Conservation (phyloP, 1,140 invertebrate species). For the Heliconius himera region DNA sequence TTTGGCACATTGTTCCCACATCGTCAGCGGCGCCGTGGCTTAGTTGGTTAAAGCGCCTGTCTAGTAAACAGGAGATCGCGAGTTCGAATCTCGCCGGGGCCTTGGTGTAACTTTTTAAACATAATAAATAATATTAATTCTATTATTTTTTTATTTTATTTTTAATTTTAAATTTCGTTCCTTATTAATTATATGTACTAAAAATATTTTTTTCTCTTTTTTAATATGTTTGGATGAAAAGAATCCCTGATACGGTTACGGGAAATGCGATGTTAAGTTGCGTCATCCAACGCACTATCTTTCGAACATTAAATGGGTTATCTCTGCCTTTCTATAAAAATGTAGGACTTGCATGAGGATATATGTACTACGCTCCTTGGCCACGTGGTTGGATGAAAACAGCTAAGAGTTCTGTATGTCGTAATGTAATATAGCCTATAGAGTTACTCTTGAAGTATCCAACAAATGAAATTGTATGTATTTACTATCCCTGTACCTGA, state of each 20-base stretch:
- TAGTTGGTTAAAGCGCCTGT: constrained; percentile 71
- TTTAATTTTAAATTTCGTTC: background rate
- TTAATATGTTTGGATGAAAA: no score
- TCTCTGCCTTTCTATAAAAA: background rate
- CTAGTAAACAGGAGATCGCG: constrained; percentile 79
- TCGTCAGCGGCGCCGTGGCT: constrained; percentile 53
- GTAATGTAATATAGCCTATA: no score
- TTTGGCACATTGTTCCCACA: background rate
- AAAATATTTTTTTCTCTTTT: no score
- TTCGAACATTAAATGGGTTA: background rate
- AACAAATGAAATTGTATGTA: no score
- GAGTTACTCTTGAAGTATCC: no score
- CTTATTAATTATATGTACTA: no score
- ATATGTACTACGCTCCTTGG: no score
- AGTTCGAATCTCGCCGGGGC: constrained; percentile 75
- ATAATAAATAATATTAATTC: background rate
- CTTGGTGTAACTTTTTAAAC: constrained; percentile 28
- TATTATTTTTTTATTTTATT: background rate
- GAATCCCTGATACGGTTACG: background rate
- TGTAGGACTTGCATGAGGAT: no score
- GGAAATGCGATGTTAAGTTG: background rate
- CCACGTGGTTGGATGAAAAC: no score
- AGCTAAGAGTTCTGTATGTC: no score
- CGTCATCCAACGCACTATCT: background rate
- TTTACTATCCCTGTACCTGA: no score